Percentiles rank a stretch among this genome's conserved stretches.
Conservation (phyloP, 2,888 invertebrate species). For the Lasioglossum villosulum region DNA sequence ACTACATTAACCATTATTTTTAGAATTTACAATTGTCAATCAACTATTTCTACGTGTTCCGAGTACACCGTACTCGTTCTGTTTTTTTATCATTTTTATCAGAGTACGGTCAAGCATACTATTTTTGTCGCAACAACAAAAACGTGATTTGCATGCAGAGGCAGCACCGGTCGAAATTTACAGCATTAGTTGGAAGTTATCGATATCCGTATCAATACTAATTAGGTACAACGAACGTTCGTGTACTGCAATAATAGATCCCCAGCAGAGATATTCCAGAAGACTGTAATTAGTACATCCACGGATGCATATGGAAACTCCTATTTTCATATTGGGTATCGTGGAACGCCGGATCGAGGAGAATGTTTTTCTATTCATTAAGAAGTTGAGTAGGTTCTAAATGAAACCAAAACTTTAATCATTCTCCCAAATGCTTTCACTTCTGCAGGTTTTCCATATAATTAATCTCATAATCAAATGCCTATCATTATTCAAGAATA, state of each 20-base stretch:
- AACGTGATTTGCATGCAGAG: not conserved
- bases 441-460: slow-evolving; percentile 3
- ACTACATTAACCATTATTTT: not conserved
- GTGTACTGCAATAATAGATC: not conserved
- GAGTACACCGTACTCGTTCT: not conserved
- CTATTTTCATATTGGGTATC: not conserved
- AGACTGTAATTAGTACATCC: not conserved
- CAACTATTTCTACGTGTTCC: not conserved
- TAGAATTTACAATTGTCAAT: not conserved
- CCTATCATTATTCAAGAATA: not conserved
- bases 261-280: not conserved
- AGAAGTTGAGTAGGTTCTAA: not conserved
- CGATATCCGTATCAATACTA: slow-evolving; percentile 9
- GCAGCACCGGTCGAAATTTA: not conserved
- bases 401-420: not conserved
- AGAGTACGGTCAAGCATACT: too few relatives aligned
- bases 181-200: not conserved
- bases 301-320: not conserved
- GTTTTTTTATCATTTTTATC: not conserved
- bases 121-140: not conserved
- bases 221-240: not conserved
- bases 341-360: not conserved
- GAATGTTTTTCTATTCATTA: not conserved
- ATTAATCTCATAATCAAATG: not conserved
- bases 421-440: not conserved